phyloP scores from a whole-genome alignment of 2,888 invertebrate genomes.

The Caenorhabditis sp. region DNA sequence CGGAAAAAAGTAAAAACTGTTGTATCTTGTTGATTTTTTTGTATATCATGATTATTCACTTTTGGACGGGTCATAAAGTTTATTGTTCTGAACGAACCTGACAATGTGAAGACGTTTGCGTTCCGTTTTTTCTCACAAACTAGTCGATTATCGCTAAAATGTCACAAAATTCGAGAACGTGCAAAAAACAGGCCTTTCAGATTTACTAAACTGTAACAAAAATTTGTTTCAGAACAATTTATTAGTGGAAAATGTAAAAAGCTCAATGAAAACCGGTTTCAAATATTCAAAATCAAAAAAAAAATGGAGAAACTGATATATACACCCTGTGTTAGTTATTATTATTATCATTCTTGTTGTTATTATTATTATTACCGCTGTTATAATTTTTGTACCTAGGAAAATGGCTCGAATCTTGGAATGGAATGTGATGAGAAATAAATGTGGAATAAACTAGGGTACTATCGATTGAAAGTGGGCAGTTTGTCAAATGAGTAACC shows the following conservation, averaged over 20 bases:
- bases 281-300: not conserved
- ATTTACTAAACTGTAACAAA: no score
- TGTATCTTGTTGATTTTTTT: not conserved
- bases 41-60: not conserved
- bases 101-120: no score
- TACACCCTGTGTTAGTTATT: not conserved
- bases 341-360: not conserved
- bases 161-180: no score
- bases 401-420: not conserved
- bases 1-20: slow-evolving; percentile 16
- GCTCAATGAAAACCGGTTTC: not conserved
- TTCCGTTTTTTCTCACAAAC: no score
- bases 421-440: not conserved
- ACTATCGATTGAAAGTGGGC: slow-evolving; percentile 63
- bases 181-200: no score
- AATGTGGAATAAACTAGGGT: not conserved
- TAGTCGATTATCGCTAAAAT: no score
- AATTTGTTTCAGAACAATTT: no score
- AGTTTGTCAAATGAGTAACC: slow-evolving; percentile 68
- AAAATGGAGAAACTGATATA: not conserved
- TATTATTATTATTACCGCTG: not conserved
- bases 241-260: no score
- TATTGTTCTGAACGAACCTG: no score
- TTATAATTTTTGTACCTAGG: not conserved
- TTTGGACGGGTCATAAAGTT: not conserved